phyloP scores from a whole-genome alignment of 2,888 invertebrate genomes.

The Ditula angustiorana region DNA sequence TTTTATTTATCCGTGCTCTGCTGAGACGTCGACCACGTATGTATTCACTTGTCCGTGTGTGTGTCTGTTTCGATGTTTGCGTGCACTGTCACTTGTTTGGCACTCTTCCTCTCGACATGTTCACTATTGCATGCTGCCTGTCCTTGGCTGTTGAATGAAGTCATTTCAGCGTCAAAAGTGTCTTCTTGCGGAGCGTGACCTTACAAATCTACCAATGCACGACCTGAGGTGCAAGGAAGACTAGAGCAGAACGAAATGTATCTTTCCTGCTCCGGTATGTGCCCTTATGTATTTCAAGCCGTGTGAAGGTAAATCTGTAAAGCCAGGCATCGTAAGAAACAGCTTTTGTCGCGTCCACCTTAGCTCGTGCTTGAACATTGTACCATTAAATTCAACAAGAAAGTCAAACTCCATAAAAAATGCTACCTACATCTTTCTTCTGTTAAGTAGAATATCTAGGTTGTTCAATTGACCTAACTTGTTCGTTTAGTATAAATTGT shows the following conservation, averaged over 20 bases:
- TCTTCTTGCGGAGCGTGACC: no score
- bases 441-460: not conserved
- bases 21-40: constrained; percentile 85
- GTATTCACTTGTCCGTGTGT: constrained; percentile 82
- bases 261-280: no score
- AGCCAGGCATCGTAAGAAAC: no score
- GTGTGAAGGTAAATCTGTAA: no score
- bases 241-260: no score
- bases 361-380: not conserved
- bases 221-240: no score
- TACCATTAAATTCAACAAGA: not conserved
- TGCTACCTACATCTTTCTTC: not conserved
- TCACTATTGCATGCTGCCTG: constrained; percentile 81
- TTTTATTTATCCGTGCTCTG: constrained; percentile 84
- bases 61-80: constrained; percentile 84
- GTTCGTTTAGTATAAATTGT: not conserved
- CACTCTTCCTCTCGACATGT: constrained; percentile 60
- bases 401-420: not conserved
- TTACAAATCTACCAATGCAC: no score
- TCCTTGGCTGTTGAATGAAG: constrained; percentile 53
- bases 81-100: constrained; percentile 79
- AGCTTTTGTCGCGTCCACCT: no score
- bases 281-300: no score
- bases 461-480: constrained; percentile 7
- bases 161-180: constrained; percentile 16